A percentile compares a stretch with the other conserved stretches of the same genome.
Conservation (phyloP, 2,113 vertebrate species). For the Saccopteryx bilineata region DNA sequence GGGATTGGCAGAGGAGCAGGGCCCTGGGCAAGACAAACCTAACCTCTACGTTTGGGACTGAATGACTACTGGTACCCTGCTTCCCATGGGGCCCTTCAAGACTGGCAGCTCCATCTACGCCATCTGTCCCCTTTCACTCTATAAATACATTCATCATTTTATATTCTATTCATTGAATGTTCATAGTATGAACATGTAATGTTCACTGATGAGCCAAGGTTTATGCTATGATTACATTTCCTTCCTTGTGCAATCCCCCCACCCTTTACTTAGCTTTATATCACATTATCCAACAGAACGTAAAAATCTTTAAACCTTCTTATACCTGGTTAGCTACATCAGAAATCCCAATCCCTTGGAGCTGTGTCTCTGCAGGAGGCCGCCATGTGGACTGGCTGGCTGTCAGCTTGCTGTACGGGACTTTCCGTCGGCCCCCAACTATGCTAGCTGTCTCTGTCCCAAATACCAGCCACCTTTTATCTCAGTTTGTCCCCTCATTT, state of each 20-base stretch:
- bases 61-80: too few relatives aligned
- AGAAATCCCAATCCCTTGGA: too few relatives aligned
- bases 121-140: neutral
- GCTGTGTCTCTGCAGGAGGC: neutral
- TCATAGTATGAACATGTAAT: neutral
- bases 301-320: neutral
- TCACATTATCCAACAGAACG: neutral
- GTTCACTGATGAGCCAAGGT: neutral
- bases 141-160: conserved; percentile 19
- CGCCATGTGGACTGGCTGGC: neutral
- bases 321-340: neutral
- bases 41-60: neutral
- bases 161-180: conserved; percentile 16
- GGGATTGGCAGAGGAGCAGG: neutral
- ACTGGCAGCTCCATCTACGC: neutral
- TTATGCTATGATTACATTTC: neutral
- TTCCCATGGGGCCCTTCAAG: neutral
- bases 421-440: accelerated
- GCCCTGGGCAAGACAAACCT: neutral
- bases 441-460: neutral
- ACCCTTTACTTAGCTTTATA: neutral
- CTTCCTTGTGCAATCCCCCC: neutral
- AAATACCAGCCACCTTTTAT: neutral
- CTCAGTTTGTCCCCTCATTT: neutral
- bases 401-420: neutral